Conservation (phyloP, 2,888 invertebrate species). For the Pyralis farinalis region DNA sequence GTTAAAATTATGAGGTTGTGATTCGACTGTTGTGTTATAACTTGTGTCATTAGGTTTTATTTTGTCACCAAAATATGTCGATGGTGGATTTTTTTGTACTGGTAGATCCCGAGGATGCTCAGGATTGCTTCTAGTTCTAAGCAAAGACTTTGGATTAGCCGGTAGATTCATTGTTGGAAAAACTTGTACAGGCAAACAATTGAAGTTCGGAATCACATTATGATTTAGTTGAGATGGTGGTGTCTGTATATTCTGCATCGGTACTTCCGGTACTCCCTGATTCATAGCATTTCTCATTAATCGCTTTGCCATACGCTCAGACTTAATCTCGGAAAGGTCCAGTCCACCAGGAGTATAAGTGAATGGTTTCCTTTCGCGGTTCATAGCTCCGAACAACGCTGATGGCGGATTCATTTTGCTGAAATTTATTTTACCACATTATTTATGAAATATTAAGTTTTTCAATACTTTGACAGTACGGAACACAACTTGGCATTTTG, state of each 20-base stretch:
- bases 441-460: constrained; percentile 36
- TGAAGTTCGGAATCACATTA: constrained; percentile 63
- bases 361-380: constrained; percentile 96
- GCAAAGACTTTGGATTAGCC: constrained; percentile 82
- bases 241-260: constrained; percentile 72
- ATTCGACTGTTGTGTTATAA: constrained; percentile 29
- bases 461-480: constrained; percentile 37
- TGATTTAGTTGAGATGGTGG: constrained; percentile 73
- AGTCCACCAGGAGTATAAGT: constrained; percentile 97
- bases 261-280: constrained; percentile 86
- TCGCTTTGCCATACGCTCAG: constrained; percentile 93
- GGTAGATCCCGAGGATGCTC: constrained; percentile 41
- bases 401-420: constrained; percentile 87
- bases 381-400: constrained; percentile 93
- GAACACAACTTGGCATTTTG: constrained; percentile 62
- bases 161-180: constrained; percentile 85
- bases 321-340: constrained; percentile 94
- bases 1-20: constrained; percentile 35
- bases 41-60: constrained; percentile 22
- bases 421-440: constrained; percentile 51
- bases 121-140: constrained; percentile 64
- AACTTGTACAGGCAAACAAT: constrained; percentile 74
- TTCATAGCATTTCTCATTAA: constrained; percentile 78
- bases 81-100: constrained; percentile 25
- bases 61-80: constrained; percentile 34